A percentile compares a stretch with the other conserved stretches of the same genome.
Conservation (phyloP, 2,797 vertebrate genomes). For the Scomberomorus guttatus region DNA sequence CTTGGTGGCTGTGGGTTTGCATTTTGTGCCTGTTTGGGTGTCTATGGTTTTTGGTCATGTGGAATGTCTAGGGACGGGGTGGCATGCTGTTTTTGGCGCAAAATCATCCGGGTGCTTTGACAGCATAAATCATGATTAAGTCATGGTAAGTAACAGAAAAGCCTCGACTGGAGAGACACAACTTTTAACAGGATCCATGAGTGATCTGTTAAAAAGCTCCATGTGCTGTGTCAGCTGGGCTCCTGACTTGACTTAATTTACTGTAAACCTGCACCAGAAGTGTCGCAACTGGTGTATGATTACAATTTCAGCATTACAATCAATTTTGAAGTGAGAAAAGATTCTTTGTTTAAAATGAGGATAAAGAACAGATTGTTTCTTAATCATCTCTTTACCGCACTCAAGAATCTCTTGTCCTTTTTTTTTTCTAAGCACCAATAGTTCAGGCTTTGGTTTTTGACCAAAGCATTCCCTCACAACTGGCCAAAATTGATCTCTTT, state of each 20-base stretch:
- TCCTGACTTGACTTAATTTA: constrained; percentile 8
- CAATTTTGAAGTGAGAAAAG: constrained; percentile 23
- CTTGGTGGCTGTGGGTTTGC: constrained; percentile 47
- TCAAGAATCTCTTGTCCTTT: constrained; percentile 25
- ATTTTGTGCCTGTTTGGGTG: constrained; percentile 64
- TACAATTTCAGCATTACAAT: constrained; percentile 3
- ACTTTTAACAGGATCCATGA: constrained; percentile 25
- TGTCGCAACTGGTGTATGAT: constrained; percentile 53
- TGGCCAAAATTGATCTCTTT: constrained; percentile 64
- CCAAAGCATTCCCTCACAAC: constrained; percentile 48
- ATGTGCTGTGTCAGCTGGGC: constrained; percentile 35
- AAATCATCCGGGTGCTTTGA: neutral
- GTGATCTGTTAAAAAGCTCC: constrained; percentile 41
- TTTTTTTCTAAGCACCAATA: constrained; percentile 20
- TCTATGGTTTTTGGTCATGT: constrained; percentile 53
- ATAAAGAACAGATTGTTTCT: constrained; percentile 45
- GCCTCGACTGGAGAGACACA: constrained; percentile 17
- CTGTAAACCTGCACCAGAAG: constrained; percentile 24
- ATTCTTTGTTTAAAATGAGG: constrained; percentile 50
- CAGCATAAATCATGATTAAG: constrained; percentile 46
- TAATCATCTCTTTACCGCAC: constrained; percentile 35
- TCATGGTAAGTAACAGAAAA: constrained; percentile 55
- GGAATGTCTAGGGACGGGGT: constrained; percentile 52
- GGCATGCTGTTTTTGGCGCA: constrained; percentile 61
- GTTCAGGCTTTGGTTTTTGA: constrained; percentile 51